These are phyloP conservation scores for Belgica antarctica DNA, from an alignment of 2,888 invertebrate species.

Conservation along the genomic window DNA sequence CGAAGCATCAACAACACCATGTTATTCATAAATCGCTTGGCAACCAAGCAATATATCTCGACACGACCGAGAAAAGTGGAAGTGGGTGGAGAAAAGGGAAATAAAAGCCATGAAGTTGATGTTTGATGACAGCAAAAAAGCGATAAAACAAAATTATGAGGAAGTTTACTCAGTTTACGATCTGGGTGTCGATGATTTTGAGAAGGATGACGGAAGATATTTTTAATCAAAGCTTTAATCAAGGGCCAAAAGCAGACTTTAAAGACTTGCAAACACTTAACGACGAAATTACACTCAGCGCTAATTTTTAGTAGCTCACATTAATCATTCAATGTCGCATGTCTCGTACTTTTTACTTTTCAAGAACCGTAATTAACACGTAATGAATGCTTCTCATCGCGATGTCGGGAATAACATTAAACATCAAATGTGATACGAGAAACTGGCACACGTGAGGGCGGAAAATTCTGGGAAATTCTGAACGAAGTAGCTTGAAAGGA, in stretches of 20 bases:
- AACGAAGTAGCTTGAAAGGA: no score
- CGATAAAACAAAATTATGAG: conserved; percentile 19
- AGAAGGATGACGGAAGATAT: not conserved
- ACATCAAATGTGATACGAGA: no score
- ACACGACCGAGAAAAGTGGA: not conserved
- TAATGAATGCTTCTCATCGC: no score
- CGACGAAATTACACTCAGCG: not conserved
- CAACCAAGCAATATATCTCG: conserved; percentile 8
- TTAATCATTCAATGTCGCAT: conserved; percentile 20
- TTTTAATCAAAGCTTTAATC: not conserved
- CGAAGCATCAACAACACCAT: conserved; percentile 5
- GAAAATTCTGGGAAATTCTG: no score
- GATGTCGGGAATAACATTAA: no score
- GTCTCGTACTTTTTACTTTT: not conserved
- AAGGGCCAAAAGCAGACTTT: not conserved
- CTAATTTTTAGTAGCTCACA: no score
- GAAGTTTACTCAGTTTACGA: not conserved
- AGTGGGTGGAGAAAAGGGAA: not conserved
- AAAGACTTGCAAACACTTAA: not conserved
- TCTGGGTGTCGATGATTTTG: not conserved
- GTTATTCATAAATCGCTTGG: not conserved
- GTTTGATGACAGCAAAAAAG: conserved; percentile 16
- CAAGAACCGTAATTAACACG: conserved; percentile 5
- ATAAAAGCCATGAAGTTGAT: conserved; percentile 20
- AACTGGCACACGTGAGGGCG: no score